Evolutionary conservation across 2,888 invertebrate genomes (phyloP), one percentile per base, ranked within the genome.

Genomic region (Pollenia labialis): DNA sequence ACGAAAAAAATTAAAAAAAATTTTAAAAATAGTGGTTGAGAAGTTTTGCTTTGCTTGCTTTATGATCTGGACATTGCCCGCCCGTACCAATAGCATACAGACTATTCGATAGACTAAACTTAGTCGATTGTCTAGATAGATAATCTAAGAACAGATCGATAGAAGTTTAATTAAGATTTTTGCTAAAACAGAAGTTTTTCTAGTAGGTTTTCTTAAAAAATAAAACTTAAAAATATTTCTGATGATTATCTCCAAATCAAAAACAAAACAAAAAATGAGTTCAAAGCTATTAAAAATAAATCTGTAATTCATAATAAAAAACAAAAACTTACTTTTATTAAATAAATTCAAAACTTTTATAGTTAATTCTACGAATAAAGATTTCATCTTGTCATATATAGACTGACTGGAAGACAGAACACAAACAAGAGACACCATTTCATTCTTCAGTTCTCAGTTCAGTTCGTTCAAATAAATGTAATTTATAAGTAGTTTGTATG

Each of bases 331-430:
- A 71, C 52, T 52, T 62, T 16, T 32, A 44, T 23, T 18, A 48
- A 10, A 82, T 82, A 76, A 85, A 85, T 85, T 80, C 68, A 79
- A 85, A 85, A 64, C 74, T 80, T 48, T 85, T 85, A 68, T 74
- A 80, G 58, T 79, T 79, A 71, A 82, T 87, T 87, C 85, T 85
- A 79, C 79, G 87, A 87, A 87, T 79, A 85, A 77, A 80, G 82
- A 87, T 87, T 79, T 85, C 75, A 87, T 83, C 83, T 83, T 69
- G 62, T 71, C 69, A 62, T 62, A 56, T 79, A 86, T 81, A 66
- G 81, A 32, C 79, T 69, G 66, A 32, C 79, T 69, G 66, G 58
- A 77, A 77, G 71, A 54, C 54, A 71, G 44, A 48, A 66, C 16
- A 66, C 48, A 81, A n/a, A 46, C 60, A 71, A 40, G 18, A 58